phyloP scores from a whole-genome alignment of 1,140 invertebrate genomes.

The Cherax destructor region DNA sequence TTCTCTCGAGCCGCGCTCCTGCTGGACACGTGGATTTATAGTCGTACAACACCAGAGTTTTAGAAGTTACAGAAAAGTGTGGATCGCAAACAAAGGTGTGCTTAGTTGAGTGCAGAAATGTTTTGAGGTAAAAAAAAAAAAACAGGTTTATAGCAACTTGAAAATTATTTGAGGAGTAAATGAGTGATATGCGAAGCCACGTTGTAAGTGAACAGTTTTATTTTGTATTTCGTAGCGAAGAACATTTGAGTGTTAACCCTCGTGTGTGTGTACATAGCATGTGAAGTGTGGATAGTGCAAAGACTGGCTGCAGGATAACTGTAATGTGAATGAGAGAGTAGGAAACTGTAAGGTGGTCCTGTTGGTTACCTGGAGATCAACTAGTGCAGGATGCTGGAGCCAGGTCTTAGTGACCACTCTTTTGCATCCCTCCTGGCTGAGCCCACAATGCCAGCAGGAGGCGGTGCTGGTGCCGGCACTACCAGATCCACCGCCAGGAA shows the following conservation, averaged over 20 bases:
- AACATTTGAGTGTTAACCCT: too few relatives aligned
- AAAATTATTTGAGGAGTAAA: neutral
- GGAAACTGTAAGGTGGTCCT: neutral
- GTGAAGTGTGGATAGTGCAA: neutral
- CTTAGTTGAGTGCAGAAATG: neutral
- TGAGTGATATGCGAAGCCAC: neutral
- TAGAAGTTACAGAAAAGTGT: neutral
- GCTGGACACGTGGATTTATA: neutral
- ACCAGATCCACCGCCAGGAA: slow-evolving; percentile 1
- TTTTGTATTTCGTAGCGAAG: too few relatives aligned
- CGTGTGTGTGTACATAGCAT: neutral
- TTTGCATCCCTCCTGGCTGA: slow-evolving; percentile 46
- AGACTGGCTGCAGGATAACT: neutral
- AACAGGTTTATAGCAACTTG: too few relatives aligned
- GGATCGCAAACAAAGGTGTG: neutral
- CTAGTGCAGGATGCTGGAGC: slow-evolving; percentile 42
- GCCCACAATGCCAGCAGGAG: neutral
- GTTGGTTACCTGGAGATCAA: neutral
- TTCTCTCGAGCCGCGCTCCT: neutral
- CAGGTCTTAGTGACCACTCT: slow-evolving; percentile 34
- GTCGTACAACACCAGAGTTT: neutral
- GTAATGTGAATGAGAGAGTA: neutral
- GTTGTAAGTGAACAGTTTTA: too few relatives aligned
- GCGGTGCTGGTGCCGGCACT: slow-evolving; percentile 6
- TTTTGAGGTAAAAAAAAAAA: neutral